A percentile compares a stretch with the other conserved stretches of the same genome.
phyloP scores from a whole-genome alignment of 2,797 vertebrate species.

The Macrochelys suwanniensis region DNA sequence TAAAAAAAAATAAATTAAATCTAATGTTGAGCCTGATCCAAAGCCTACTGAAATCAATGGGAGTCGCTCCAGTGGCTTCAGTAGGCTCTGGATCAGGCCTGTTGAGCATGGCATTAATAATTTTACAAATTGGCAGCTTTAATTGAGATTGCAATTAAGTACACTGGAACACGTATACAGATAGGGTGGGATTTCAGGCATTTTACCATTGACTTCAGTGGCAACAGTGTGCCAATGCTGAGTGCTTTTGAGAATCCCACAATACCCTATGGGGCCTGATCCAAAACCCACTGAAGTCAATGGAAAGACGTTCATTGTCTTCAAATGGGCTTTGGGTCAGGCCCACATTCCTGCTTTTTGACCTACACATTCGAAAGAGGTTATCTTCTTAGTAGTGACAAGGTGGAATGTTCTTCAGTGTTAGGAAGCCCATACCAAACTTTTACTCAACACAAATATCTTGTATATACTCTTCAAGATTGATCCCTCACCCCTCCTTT shows the following conservation, averaged over 20 bases:
- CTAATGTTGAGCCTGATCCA: neutral
- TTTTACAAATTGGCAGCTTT: neutral
- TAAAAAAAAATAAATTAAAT: neutral
- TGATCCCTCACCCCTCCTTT: neutral
- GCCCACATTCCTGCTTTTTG: neutral
- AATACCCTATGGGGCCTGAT: neutral
- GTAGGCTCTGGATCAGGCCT: neutral
- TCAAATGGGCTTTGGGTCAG: neutral
- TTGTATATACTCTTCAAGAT: neutral
- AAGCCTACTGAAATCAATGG: constrained; percentile 26
- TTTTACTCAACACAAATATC: neutral
- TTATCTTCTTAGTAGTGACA: neutral
- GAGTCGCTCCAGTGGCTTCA: neutral
- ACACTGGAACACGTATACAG: neutral
- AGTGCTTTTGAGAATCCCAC: neutral
- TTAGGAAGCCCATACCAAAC: neutral
- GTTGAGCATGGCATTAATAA: neutral
- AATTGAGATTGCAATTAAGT: neutral
- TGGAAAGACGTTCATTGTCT: neutral
- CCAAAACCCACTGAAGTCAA: neutral
- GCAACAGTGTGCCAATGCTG: neutral
- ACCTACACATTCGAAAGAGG: neutral
- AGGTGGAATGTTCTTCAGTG: neutral
- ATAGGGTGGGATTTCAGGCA: neutral
- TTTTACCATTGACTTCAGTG: constrained; percentile 7